Evolutionary conservation across 2,113 vertebrate genomes (phyloP), one percentile per base, ranked within the genome.

Genomic region (Tupaia tana): DNA sequence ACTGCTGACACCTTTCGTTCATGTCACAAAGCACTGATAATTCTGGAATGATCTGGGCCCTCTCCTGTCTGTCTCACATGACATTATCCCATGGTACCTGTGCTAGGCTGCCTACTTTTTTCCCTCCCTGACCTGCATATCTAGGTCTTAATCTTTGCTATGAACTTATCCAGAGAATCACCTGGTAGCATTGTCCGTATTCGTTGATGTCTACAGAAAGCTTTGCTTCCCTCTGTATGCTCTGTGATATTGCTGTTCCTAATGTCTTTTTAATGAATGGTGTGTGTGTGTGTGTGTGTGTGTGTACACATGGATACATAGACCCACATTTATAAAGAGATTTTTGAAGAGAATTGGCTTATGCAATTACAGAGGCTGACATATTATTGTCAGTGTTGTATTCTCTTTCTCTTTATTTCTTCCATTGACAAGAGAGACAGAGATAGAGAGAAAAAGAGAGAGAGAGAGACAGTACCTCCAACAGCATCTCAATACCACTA

Each of bases 81-180:
- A 22, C 27, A 4, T 6, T 9, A 1, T 22, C 63, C 25, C 34
- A 77, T 0, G 0, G 29, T n/a, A 14, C 61, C 84, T 20, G 0
- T 58, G 16, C 54, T 16, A 6, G n/a, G 19, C 0, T 59, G 29
- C 15, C 34, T 83, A 12, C 25, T 58, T 56, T 20, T 61, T 24
- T 58, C 67, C 8, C 16, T 66, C 13, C 56, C 9, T 6, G 24
- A 13, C 9, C 10, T 25, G n/a, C 10, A 16, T 1, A 61, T 54
- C 63, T 34, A 16, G 63, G 29, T 77, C 70, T 77, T 18, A 8
- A 13, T 14, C 63, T 89, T 86, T 31, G 24, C 70, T 58, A 1
- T 18, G 22, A 18, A 6, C 2, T 31, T 11, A 11, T 89, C 54
- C 29, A 56, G 9, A 82, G 29, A 89, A 58, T 69, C 9, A 0